Evolutionary conservation across 2,797 vertebrate species (phyloP), one percentile per base, ranked within the genome.

Genomic region (Siniperca scherzeri): DNA sequence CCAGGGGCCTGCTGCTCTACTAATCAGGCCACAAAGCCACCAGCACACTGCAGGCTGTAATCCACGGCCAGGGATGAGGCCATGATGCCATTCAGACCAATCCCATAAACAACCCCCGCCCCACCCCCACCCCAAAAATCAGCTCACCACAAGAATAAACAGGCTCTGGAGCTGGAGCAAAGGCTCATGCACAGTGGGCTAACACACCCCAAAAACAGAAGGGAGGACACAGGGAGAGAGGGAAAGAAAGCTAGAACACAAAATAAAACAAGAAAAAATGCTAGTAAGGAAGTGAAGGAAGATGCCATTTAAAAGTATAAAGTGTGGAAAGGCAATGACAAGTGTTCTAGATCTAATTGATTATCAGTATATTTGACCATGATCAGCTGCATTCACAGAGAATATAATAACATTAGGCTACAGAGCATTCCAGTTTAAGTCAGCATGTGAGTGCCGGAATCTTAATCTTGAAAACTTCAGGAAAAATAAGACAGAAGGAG

Each of bases 1-100:
- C 78, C 77, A 4, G 73, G 82, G 82, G 77, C 74, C 83, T 74
- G 64, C 87, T 82, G 85, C 87, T 82, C 85, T 77, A 91, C 85
- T 91, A 94, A 95, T 95, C 93, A 95, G 83, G 86, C 91, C 92
- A 84, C 89, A 94, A 94, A 93, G 84, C 90, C 89, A 91, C 82
- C 61, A 71, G 79, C 83, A 27, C 77, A 80, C 79, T 65, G 83
- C 83, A 91, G 80, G 90, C 92, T 94, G 56, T 93, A 93, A 94
- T 92, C 90, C 91, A 86, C 48, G 21, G 71, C 65, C 80, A 69
- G 90, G 87, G 92, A 91, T 87, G 84, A 88, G 91, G 79, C 91
- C 27, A 44, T 72, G 90, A 94, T 94, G 88, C 92, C 91, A 89
- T 76, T 87, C 88, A 91, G 93, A 90, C 87, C 69, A 33, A 65